Base-by-base conservation (phyloP, 2,888 invertebrate genomes). In the Sminthurides aquaticus region DNA sequence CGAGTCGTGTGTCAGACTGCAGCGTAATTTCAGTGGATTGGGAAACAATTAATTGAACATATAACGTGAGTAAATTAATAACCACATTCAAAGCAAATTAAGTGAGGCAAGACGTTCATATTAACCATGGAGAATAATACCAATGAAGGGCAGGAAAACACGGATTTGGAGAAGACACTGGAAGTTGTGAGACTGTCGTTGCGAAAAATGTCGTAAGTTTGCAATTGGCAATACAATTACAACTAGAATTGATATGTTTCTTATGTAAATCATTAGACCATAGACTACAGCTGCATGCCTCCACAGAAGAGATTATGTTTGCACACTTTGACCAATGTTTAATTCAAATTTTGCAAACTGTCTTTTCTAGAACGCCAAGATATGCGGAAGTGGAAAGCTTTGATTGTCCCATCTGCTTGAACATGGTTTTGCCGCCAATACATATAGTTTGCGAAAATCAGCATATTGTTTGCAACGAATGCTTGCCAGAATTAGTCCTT, bases 401-500 rank as follows among this genome's bases (percentile, higher is more conserved):
- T 28, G 57, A 62, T 28, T 62, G 62, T 48, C 62, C 62, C 25
- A 43, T 62, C 5, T 62, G 62, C n/a, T 28, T 56, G 24, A 25
- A 22, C 25, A 62, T 62, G 62, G 57, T 62, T 8, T 20, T 62
- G 3, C 62, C 62, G 1, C 62, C 62, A 3, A 56, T 62, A 15
- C 15, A 20, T 2, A 28, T 56, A 3, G 28, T 62, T 49, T 62
- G 62, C 22, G 49, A 48, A 1, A 62, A 62, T 48, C 20, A 3
- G 11, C 62, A 62, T 27, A 48, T 62, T 27, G 62, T 62, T 18
- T 62, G 62, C 48, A 62, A 62, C 57, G 25, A 43, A 11, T 62
- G 62, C 27, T n/a, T 62, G n/a, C 62, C 62, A 1, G 56, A 57
- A 8, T 20, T 61, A n/a, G 2, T 27, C 3, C 48, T 34, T 22